Conservation (phyloP, 1,140 invertebrate genomes). For the Metaphire vulgaris region DNA sequence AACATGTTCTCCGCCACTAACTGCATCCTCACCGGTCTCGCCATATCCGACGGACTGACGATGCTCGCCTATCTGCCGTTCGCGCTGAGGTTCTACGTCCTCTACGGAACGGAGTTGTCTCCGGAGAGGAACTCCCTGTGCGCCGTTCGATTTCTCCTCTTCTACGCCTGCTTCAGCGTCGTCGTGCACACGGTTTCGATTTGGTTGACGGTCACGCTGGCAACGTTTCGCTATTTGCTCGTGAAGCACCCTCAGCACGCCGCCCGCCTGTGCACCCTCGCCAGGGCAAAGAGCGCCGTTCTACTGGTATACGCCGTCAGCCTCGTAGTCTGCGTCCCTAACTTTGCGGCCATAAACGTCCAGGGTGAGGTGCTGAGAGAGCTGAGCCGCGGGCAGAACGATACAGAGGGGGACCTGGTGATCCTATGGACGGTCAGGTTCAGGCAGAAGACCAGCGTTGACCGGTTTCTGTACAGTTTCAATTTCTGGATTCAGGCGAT, state of each 20-base stretch:
- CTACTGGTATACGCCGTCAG: constrained; percentile 66
- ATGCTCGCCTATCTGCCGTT: constrained; percentile 58
- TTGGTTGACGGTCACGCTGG: constrained; percentile 74
- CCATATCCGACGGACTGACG: constrained; percentile 75
- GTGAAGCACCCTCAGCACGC: constrained; percentile 43
- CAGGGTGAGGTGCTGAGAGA: too few species aligned
- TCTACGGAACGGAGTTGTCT: constrained; percentile 34
- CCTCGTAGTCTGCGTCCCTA: constrained; percentile 70
- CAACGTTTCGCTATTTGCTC: constrained; percentile 65
- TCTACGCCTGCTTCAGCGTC: too few species aligned
- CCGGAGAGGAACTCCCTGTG: constrained; percentile 34
- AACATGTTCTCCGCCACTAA: constrained; percentile 80
- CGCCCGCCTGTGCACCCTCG: constrained; percentile 65
- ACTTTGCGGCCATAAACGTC: constrained; percentile 66
- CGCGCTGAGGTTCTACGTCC: constrained; percentile 44
- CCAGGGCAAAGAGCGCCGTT: constrained; percentile 68
- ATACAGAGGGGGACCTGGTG: too few species aligned
- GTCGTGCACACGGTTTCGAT: too few species aligned
- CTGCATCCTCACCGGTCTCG: constrained; percentile 72
- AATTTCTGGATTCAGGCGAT: constrained; percentile 85
- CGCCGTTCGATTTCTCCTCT: constrained; percentile 42
- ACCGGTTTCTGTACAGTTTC: constrained; percentile 58
- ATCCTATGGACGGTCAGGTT: too few species aligned
- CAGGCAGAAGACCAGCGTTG: constrained; percentile 56
- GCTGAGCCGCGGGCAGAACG: too few species aligned